These are phyloP conservation scores for Polydrusus cervinus DNA, from an alignment of 2,888 invertebrate species.

Conservation along the genomic window DNA sequence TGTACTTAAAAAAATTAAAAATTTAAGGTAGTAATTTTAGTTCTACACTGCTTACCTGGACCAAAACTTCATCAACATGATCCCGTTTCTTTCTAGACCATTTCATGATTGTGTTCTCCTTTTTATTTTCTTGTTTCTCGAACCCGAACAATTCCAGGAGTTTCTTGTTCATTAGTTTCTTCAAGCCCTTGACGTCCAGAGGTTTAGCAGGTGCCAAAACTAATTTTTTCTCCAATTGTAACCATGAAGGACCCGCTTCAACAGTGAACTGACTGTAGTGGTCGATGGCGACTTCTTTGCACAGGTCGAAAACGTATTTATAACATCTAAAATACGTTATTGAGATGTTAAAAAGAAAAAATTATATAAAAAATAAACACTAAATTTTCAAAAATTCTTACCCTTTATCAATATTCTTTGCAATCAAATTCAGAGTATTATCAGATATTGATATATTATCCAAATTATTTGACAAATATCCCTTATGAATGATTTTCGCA, in stretches of 20 bases:
- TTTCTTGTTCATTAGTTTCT: constrained; percentile 73
- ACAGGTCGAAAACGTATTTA: constrained; percentile 77
- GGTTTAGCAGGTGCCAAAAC: constrained; percentile 70
- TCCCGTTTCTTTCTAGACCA: constrained; percentile 80
- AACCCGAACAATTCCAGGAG: constrained; percentile 74
- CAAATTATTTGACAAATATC: constrained; percentile 66
- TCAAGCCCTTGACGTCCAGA: constrained; percentile 72
- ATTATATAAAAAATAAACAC: no score
- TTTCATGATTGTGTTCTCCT: constrained; percentile 75
- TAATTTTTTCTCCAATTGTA: constrained; percentile 68
- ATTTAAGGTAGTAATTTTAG: no score
- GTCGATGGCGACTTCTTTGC: constrained; percentile 75
- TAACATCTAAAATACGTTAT: constrained; percentile 70
- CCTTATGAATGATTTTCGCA: constrained; percentile 71
- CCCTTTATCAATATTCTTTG: constrained; percentile 68
- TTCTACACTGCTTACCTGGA: constrained; percentile 66
- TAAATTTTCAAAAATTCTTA: constrained; percentile 16
- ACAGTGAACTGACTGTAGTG: constrained; percentile 72
- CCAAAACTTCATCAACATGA: constrained; percentile 81
- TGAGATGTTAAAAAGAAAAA: neutral
- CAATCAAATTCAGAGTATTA: constrained; percentile 62
- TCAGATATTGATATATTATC: constrained; percentile 65
- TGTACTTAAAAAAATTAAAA: no score
- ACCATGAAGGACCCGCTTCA: constrained; percentile 73
- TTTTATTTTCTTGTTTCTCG: constrained; percentile 71